Evolutionary conservation across 64 coral and sea anemone species (phyloP).

Genomic region (Platygyra sinensis): DNA sequence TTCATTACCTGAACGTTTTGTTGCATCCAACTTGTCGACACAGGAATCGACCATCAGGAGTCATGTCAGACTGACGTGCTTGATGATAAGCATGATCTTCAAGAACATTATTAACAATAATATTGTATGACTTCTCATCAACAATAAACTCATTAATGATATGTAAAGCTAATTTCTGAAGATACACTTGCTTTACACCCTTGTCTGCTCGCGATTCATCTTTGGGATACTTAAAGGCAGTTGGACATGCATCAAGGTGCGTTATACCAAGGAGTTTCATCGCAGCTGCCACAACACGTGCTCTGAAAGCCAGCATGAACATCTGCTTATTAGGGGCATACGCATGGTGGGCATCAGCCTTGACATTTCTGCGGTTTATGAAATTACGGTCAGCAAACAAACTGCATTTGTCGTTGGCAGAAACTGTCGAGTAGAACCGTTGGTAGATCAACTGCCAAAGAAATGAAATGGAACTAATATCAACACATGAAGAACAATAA

Average conservation of each 20-base stretch:
- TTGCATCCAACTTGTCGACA: constrained; percentile 44
- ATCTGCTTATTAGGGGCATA: constrained; percentile 60
- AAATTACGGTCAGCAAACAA: no score
- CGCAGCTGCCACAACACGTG: constrained; percentile 16
- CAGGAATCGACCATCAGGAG: constrained; percentile 32
- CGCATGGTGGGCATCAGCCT: constrained; percentile 20
- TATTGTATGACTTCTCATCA: constrained; percentile 13
- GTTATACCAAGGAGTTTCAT: constrained; percentile 3
- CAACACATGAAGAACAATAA: no score
- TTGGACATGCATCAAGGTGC: not conserved
- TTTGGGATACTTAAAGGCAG: not conserved
- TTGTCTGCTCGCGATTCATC: constrained; percentile 1
- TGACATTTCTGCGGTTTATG: no score
- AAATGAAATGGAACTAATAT: no score
- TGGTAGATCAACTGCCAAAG: no score
- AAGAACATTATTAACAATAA: not conserved
- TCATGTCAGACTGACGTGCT: not conserved
- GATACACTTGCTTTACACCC: not conserved
- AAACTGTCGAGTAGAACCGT: no score
- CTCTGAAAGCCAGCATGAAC: constrained; percentile 13
- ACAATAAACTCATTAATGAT: not conserved
- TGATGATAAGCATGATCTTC: not conserved
- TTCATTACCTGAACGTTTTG: constrained; percentile 22
- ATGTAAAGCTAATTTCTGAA: not conserved
- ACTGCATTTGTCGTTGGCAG: no score